Conservation (phyloP, 2,113 vertebrate genomes). For the Mola mola region DNA sequence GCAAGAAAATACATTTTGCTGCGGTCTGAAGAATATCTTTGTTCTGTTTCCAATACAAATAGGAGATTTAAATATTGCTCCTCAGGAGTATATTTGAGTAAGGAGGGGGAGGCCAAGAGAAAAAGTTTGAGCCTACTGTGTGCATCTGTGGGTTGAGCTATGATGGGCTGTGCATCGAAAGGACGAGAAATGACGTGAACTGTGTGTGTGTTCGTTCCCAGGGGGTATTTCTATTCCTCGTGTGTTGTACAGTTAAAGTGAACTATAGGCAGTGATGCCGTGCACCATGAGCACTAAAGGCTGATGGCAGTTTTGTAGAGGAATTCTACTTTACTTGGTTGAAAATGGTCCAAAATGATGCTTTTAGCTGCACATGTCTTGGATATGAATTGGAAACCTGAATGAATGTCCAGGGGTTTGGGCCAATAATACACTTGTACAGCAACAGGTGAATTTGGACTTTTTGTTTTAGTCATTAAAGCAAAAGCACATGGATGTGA, state of each 20-base stretch:
- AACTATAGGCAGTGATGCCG: constrained; percentile 65
- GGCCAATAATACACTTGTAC: background rate
- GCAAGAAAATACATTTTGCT: constrained; percentile 81
- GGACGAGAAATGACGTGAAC: constrained; percentile 42
- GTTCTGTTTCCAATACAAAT: constrained; percentile 84
- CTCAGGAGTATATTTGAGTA: constrained; percentile 62
- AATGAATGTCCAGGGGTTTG: background rate
- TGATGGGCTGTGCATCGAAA: constrained; percentile 56
- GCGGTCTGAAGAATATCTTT: constrained; percentile 80
- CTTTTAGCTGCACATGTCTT: too few species aligned
- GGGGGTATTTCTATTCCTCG: constrained; percentile 61
- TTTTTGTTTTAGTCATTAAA: background rate
- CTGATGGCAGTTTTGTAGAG: constrained; percentile 18
- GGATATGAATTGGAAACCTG: background rate
- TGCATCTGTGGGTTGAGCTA: constrained; percentile 55
- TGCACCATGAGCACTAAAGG: constrained; percentile 51
- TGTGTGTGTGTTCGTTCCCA: constrained; percentile 51
- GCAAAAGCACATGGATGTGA: too few species aligned
- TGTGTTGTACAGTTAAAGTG: constrained; percentile 62
- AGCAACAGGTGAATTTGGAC: background rate
- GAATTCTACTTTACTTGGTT: constrained; percentile 11
- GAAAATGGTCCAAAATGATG: constrained; percentile 14
- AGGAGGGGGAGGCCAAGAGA: constrained; percentile 19
- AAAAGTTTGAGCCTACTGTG: constrained; percentile 32
- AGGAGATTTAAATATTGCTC: constrained; percentile 80